phyloP scores from a whole-genome alignment of 2,888 invertebrate genomes.

The Plutella xylostella region DNA sequence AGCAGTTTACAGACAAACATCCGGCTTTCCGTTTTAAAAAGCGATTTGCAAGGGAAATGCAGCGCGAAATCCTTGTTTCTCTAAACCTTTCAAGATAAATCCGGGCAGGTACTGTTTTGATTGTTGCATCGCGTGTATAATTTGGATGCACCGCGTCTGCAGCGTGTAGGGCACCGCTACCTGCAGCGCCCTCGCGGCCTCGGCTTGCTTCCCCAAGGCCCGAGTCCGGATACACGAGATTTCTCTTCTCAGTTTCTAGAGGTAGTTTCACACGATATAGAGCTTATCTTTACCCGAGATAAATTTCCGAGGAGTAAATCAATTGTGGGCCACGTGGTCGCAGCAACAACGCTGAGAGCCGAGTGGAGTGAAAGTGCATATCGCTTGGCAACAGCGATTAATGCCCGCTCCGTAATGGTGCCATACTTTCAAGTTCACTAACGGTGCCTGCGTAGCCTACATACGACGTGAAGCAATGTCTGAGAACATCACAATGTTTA shows the following conservation, averaged over 20 bases:
- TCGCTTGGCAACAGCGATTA: constrained; percentile 22
- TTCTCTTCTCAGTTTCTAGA: constrained; percentile 52
- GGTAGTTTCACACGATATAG: too few relatives aligned
- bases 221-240: constrained; percentile 48
- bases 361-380: constrained; percentile 33
- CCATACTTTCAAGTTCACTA: constrained; percentile 6
- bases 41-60: constrained; percentile 1
- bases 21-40: constrained; percentile 46
- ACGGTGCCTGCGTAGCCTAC: constrained; percentile 4
- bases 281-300: too few relatives aligned
- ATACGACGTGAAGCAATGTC: not conserved
- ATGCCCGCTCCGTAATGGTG: constrained; percentile 8
- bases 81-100: not conserved
- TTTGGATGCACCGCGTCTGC: not conserved
- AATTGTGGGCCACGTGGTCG: too few relatives aligned
- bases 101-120: constrained; percentile 9
- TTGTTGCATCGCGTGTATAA: not conserved
- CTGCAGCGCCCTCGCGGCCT: constrained; percentile 37
- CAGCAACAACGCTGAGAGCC: too few relatives aligned
- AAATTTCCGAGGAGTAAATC: too few relatives aligned
- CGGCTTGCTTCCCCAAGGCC: constrained; percentile 48
- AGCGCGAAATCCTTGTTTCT: not conserved
- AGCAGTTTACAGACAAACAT: constrained; percentile 57
- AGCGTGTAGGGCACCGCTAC: constrained; percentile 24
- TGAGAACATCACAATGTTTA: too few relatives aligned